phyloP scores from a whole-genome alignment of 2,888 invertebrate species.

The Masnerella sp. region DNA sequence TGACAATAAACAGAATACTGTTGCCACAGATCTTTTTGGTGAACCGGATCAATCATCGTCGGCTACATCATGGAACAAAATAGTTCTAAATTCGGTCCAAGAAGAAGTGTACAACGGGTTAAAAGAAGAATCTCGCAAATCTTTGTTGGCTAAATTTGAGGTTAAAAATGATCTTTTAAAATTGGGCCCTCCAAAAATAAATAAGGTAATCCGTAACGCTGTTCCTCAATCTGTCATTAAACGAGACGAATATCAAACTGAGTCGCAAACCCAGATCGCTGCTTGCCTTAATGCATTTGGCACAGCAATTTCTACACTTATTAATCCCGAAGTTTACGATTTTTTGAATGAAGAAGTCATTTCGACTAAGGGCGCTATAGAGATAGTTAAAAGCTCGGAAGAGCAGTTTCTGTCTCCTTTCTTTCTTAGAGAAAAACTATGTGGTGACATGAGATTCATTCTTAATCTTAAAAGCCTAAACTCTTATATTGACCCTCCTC shows the following conservation, averaged over 20 bases:
- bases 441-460: constrained; percentile 11
- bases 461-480: constrained; percentile 3
- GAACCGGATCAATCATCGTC: background rate
- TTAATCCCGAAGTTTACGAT: no score
- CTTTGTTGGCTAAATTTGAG: background rate
- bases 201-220: background rate
- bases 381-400: background rate
- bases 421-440: constrained; percentile 1
- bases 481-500: background rate
- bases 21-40: constrained; percentile 5
- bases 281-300: constrained; percentile 10
- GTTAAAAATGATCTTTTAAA: background rate
- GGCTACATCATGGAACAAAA: background rate
- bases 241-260: constrained; percentile 11
- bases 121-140: background rate
- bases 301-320: background rate
- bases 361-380: background rate
- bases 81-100: background rate
- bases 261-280: constrained; percentile 1
- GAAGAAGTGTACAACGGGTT: background rate
- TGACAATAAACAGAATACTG: background rate
- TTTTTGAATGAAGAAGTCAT: constrained; percentile 1
- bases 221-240: constrained; percentile 1
- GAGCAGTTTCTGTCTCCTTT: background rate
- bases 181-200: background rate